Evolutionary conservation across 2,113 vertebrate species (phyloP), one percentile per base, ranked within the genome.

Genomic region (Gavialis gangeticus): DNA sequence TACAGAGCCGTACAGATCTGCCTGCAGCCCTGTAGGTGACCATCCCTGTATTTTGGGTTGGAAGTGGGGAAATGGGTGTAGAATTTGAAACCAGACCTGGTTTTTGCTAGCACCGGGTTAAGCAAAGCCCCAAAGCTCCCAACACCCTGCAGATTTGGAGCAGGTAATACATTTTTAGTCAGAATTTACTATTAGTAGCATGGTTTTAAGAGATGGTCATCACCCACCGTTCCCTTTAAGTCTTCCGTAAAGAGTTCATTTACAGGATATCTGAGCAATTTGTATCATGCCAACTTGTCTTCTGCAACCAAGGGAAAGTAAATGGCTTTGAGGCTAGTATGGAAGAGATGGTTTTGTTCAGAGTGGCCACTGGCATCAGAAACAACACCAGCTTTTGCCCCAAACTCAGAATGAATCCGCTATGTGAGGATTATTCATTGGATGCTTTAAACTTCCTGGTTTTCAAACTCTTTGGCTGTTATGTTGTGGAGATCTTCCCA

Each of bases 311-410:
- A 62, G n/a, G 21, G 13, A 37, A 27, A 85, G 27, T 22, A 27
- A 0, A 0, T 9, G 5, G 17, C 21, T 73, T 5, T 16, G 17
- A 56, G 21, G 3, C 3, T 3, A 12, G 46, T 0, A 3, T 0
- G 59, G 64, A 60, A 79, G 64, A 4, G 46, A 46, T 46, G 46
- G 46, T 46, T 46, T 46, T 46, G 46, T 46, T 1, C 8, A 22
- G 55, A 24, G 0, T 12, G 58, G 79, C 37, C 10, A 73, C 13
- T 13, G 24, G 37, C 19, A 30, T 22, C 67, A 69, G 67, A 71
- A 37, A 46, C 21, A 24, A 46, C 24, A 24, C 21, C 37, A 37
- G 69, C 25, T 21, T 73, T 46, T 73, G 69, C 66, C 58, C 87
- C 13, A 27, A 13, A 28, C 15, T 12, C 2, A 4, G 64, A 1